phyloP scores from a whole-genome alignment of 2,113 vertebrate genomes.

The Nettapus auritus region DNA sequence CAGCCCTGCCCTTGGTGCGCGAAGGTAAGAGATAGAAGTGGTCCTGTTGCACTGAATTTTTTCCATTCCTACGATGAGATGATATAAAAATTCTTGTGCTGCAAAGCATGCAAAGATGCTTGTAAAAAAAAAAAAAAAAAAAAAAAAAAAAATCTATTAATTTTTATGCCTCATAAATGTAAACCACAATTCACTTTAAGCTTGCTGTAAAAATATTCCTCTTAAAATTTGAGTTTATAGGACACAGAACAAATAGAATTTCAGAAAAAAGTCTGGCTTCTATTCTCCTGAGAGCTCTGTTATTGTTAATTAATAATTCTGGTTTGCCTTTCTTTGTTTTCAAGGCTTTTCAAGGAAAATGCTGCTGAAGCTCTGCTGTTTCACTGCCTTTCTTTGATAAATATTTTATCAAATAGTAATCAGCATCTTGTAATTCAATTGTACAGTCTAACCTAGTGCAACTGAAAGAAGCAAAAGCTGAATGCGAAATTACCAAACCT shows the following conservation, averaged over 20 bases:
- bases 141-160: conserved; percentile 6
- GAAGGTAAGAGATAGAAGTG: background rate
- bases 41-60: background rate
- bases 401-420: conserved; percentile 71
- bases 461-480: background rate
- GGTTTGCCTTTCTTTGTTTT: conserved; percentile 45
- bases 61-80: background rate
- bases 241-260: background rate
- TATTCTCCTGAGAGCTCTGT: conserved; percentile 27
- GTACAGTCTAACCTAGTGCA: background rate
- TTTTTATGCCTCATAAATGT: conserved; percentile 42
- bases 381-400: conserved; percentile 58
- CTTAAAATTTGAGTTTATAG: conserved; percentile 34
- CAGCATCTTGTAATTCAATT: conserved; percentile 55
- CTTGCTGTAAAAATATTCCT: conserved; percentile 5
- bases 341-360: conserved; percentile 46
- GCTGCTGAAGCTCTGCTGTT: conserved; percentile 41
- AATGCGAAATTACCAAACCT: background rate
- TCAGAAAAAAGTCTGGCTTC: conserved; percentile 6
- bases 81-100: background rate
- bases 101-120: background rate
- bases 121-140: background rate
- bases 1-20: background rate
- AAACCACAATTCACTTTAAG: conserved; percentile 30
- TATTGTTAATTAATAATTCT: conserved; percentile 55